Evolutionary conservation across 2,113 vertebrate species (phyloP).

Genomic region (Cariama cristata): DNA sequence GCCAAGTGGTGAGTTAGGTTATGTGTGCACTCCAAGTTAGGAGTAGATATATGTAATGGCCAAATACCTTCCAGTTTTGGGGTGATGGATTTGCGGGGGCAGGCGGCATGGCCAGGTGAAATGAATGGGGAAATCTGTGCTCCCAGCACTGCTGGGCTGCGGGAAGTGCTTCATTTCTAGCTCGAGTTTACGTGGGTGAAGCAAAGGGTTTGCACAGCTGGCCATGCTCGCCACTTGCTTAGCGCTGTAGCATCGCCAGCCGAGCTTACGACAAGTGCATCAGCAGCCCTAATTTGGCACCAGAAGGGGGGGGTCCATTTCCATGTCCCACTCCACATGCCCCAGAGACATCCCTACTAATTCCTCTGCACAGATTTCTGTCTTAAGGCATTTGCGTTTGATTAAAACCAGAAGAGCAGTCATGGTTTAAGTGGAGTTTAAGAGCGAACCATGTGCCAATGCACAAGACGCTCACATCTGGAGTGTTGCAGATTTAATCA

Average conservation of each 20-base stretch:
- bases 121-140: background rate
- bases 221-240: background rate
- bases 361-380: constrained; percentile 67
- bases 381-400: constrained; percentile 70
- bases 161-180: accelerated
- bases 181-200: accelerated
- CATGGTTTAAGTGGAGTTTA: constrained; percentile 64
- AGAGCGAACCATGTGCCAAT: constrained; percentile 17
- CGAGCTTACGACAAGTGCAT: background rate
- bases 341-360: constrained; percentile 56
- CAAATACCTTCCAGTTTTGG: background rate
- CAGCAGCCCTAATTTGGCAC: constrained; percentile 24
- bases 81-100: background rate
- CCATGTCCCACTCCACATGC: background rate
- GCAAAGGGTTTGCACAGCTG: background rate
- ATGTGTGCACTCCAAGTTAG: accelerated
- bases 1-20: background rate
- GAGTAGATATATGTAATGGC: accelerated
- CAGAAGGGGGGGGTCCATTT: background rate
- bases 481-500: constrained; percentile 70
- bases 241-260: background rate
- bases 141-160: background rate
- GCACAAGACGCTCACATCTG: constrained; percentile 60
- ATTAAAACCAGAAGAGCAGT: constrained; percentile 77
- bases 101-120: accelerated